Percentiles rank a stretch among this genome's conserved stretches.
Conservation (phyloP, 1,140 invertebrate species). For the Pectinophora gossypiella region DNA sequence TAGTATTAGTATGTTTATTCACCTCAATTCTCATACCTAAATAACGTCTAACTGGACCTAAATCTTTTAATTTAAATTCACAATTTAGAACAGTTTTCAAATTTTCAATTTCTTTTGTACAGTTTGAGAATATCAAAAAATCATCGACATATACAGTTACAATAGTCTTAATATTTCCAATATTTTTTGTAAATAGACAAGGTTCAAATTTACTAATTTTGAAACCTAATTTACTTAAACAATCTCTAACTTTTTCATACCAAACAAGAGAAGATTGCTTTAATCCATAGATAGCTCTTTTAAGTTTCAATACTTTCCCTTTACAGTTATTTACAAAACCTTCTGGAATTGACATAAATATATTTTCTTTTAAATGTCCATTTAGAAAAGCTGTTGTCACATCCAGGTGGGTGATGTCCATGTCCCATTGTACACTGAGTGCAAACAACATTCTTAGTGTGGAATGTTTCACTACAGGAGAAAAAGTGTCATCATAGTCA, state of each 20-base stretch:
- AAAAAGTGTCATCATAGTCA: conserved; percentile 9
- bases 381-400: conserved; percentile 13
- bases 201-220: conserved; percentile 23
- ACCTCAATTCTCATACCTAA: background rate
- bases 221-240: conserved; percentile 20
- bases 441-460: conserved; percentile 19
- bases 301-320: conserved; percentile 23
- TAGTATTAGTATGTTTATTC: too few relatives aligned
- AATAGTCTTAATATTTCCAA: conserved; percentile 15
- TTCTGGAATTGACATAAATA: conserved; percentile 9
- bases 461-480: conserved; percentile 8
- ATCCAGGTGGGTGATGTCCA: conserved; percentile 13
- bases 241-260: conserved; percentile 23
- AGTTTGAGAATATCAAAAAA: conserved; percentile 20
- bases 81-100: background rate
- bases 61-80: background rate
- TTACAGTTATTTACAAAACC: too few relatives aligned
- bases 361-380: conserved; percentile 11
- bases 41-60: background rate
- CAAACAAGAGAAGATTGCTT: conserved; percentile 26
- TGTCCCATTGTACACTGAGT: background rate
- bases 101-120: conserved; percentile 9
- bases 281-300: conserved; percentile 20
- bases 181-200: conserved; percentile 28
- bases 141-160: conserved; percentile 22